A percentile compares a stretch with the other conserved stretches of the same genome.
phyloP scores from a whole-genome alignment of 2,888 invertebrate genomes.

The Tipula vernalis region DNA sequence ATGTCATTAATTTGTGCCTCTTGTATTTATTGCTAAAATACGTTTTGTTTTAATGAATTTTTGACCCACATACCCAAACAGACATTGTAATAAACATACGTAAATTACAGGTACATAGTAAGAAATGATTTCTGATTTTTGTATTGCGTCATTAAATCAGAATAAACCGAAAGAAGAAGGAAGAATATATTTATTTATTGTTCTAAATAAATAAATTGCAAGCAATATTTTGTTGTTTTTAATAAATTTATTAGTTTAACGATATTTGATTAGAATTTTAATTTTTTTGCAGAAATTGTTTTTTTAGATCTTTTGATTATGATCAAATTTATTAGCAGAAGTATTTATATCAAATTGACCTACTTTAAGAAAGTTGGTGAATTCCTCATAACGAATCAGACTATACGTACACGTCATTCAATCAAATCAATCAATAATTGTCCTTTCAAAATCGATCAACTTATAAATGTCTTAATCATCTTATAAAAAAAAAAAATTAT shows the following conservation, averaged over 20 bases:
- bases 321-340: not conserved
- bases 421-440: not conserved
- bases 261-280: not conserved
- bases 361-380: not conserved
- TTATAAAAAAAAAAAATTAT: not conserved
- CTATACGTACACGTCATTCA: not conserved
- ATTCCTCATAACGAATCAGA: not conserved
- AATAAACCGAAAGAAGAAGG: not conserved
- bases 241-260: not conserved
- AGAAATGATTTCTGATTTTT: not conserved
- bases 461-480: not conserved
- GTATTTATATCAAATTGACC: not conserved
- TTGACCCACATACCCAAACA: not conserved
- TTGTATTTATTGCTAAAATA: not conserved
- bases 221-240: not conserved
- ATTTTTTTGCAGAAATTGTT: not conserved
- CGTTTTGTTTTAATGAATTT: not conserved
- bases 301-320: not conserved
- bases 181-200: not conserved
- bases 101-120: not conserved
- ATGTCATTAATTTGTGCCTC: not conserved
- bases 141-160: not conserved
- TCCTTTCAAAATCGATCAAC: not conserved
- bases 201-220: not conserved
- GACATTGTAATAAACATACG: not conserved